Base-by-base conservation (phyloP, 2,888 invertebrate species). In the Trichopoda pennipes region DNA sequence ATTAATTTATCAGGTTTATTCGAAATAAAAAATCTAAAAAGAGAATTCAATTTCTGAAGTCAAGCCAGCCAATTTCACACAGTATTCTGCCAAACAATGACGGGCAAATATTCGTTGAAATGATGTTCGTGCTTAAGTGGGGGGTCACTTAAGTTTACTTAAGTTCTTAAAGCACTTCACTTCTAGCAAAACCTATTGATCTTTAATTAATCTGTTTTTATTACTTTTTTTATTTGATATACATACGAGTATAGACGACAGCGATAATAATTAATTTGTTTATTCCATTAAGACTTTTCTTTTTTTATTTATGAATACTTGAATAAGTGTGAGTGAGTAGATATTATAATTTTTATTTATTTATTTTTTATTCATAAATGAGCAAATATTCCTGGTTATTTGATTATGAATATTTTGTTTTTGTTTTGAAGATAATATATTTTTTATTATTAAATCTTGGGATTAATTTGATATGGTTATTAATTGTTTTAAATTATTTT, bases 381-480 rank as follows among this genome's bases (percentile, higher is more conserved):
- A 72, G 70, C 58, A 68, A 63, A 21, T 61, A 35, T 42, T 49
- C 7, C n/a, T 28, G 19, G 28, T 38, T 42, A n/a, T 35, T 44
- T 47, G 51, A 19, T 38, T 35, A 6, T 32, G 56, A 16, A 56
- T 72, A 60, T 16, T 16, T 53, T 64, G 9, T 49, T 38, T 61
- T 72, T n/a, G n/a, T n/a, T n/a, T 28, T 28, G n/a, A 38, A 38
- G 10, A 38, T 68, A 9, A 8, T 53, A 28, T 69, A 17, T n/a
- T 75, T 56, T 17, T 49, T 17, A 12, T 58, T 58, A 64, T 28
- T 49, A 35, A 61, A 38, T 58, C 64, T 79, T 72, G 47, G 14
- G 32, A 66, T 16, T 75, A 55, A 47, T 21, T 63, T 72, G 74
- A 82, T 74, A 78, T 76, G 76, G 32, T 70, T 78, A 51, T 66